Conservation (phyloP, 2,888 invertebrate species). For the Seladonia tumulorum region DNA sequence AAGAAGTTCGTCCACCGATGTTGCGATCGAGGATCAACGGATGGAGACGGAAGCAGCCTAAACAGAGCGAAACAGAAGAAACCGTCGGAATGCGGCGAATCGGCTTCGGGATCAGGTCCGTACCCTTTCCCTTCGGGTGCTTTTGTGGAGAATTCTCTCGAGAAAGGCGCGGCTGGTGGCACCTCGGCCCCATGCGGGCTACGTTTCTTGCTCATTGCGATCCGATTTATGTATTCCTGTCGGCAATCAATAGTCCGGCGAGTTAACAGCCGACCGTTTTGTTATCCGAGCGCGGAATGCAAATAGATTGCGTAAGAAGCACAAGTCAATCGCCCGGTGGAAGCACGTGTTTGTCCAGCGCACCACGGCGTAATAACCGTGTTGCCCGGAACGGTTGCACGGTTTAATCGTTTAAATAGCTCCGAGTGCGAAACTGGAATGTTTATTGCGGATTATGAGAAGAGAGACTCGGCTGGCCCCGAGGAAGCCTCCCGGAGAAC, state of each 20-base stretch:
- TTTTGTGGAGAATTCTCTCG: slow-evolving; percentile 45
- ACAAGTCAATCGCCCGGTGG: slow-evolving; percentile 66
- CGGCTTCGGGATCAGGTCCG: slow-evolving; percentile 18
- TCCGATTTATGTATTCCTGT: slow-evolving; percentile 77
- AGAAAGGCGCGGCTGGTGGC: slow-evolving; percentile 69
- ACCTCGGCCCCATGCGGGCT: slow-evolving; percentile 45
- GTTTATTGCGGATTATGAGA: slow-evolving; percentile 3
- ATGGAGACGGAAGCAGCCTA: slow-evolving; percentile 6
- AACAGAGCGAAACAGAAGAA: slow-evolving; percentile 18
- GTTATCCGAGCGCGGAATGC: slow-evolving; percentile 74
- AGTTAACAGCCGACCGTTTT: slow-evolving; percentile 76
- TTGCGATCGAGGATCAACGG: not conserved
- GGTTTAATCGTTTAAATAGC: slow-evolving; percentile 33
- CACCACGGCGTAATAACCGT: slow-evolving; percentile 23
- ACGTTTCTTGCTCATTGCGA: slow-evolving; percentile 62
- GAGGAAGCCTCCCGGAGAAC: not conserved
- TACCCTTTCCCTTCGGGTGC: not conserved
- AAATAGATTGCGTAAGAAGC: slow-evolving; percentile 72
- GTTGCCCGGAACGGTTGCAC: slow-evolving; percentile 24
- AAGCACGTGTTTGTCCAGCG: slow-evolving; percentile 45
- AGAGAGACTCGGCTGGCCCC: not conserved
- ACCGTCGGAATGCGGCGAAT: slow-evolving; percentile 12
- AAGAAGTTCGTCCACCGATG: not conserved
- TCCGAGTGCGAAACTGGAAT: slow-evolving; percentile 15
- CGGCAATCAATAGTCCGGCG: slow-evolving; percentile 75